These are phyloP conservation scores for Drepana falcataria DNA, from an alignment of 2,888 invertebrate genomes.

Conservation along the genomic window DNA sequence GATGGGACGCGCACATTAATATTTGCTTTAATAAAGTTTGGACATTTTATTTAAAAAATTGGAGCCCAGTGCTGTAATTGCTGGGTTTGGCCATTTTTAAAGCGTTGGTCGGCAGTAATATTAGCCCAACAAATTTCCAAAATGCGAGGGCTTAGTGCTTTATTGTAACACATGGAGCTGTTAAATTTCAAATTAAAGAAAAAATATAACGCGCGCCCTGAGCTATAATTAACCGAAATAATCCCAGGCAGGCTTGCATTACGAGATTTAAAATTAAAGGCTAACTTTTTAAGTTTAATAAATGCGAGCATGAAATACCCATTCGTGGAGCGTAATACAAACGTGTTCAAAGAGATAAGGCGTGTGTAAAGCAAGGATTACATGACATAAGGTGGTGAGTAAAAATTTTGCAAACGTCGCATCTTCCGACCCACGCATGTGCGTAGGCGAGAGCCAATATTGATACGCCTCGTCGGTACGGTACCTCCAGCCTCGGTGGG, in stretches of 20 bases:
- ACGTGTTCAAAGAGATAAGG: conserved; percentile 36
- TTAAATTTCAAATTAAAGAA: conserved; percentile 61
- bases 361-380: conserved; percentile 37
- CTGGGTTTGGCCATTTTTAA: conserved; percentile 56
- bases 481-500: conserved; percentile 31
- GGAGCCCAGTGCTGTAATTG: conserved; percentile 51
- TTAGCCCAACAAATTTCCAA: conserved; percentile 50
- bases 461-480: conserved; percentile 40
- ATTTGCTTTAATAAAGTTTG: conserved; percentile 65
- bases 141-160: conserved; percentile 51
- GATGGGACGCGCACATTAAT: conserved; percentile 55
- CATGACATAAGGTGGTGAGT: conserved; percentile 37
- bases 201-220: conserved; percentile 37
- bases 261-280: conserved; percentile 27
- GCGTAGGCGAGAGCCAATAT: conserved; percentile 59
- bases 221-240: conserved; percentile 44
- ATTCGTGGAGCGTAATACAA: conserved; percentile 37
- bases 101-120: conserved; percentile 39
- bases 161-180: conserved; percentile 49
- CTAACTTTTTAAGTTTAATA: conserved; percentile 20
- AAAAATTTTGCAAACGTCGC: conserved; percentile 47
- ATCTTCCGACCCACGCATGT: conserved; percentile 34
- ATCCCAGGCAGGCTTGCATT: conserved; percentile 29
- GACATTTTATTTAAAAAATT: conserved; percentile 58
- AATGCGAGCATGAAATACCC: conserved; percentile 17